Base-by-base conservation (phyloP, 2,888 invertebrate genomes). In the Hirtodrosophila histrioides region DNA sequence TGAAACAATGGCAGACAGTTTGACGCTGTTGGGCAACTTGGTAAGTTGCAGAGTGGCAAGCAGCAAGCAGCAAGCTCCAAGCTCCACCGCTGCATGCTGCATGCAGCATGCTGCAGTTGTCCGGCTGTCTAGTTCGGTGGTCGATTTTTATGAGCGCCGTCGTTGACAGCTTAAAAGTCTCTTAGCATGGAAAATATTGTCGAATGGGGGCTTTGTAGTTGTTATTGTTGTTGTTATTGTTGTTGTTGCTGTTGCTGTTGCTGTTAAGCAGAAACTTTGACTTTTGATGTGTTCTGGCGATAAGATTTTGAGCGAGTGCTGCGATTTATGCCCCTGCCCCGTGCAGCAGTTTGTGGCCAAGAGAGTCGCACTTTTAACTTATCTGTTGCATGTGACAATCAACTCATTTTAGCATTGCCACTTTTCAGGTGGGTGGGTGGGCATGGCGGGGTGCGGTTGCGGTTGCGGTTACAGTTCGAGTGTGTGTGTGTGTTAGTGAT, bases 351-450 rank as follows among this genome's bases (percentile, higher is more conserved):
- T 48, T 49, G 46, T 36, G 48, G 54, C 48, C 12, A 55, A 41
- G 46, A 45, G 35, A 54, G 60, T 57, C 44, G 69, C 65, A 72
- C 80, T 78, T 77, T 86, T 84, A 77, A 85, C 78, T 84, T 89
- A 88, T 88, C 88, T 79, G 50, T 35, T 46, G 50, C 66, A 86
- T 81, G 77, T 89, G 89, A 89, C 89, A 89, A 89, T 88, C 89
- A 83, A 81, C 69, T 74, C 72, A 83, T 85, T 87, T 85, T 77
- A 67, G 51, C 57, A 57, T 48, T 23, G 29, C 17, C 39, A 37
- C 17, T 12, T 33, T 23, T 12, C 17, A 17, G 17, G 17, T 17
- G 17, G 66, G 74, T 74, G 76, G 74, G 74, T 71, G 74, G 64
- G 56, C 66, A 44, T 11, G 43, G 4, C 31, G 39, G 36, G 27